A percentile compares a stretch with the other conserved stretches of the same genome.
phyloP scores from a whole-genome alignment of 2,797 vertebrate genomes.

The Salmo trutta region DNA sequence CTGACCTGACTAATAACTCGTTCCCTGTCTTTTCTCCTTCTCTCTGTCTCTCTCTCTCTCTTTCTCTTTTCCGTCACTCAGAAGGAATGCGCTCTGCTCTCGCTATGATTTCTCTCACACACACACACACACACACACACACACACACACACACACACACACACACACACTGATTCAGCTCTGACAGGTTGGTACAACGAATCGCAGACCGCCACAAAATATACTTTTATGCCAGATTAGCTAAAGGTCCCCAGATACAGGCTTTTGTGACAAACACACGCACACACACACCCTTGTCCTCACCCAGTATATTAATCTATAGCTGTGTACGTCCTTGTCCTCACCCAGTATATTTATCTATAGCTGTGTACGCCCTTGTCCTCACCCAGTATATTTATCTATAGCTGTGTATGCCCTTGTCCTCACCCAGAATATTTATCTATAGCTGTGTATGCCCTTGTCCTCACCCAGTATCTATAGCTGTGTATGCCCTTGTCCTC shows the following conservation, averaged over 20 bases:
- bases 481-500: too few species aligned
- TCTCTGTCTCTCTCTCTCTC: not conserved
- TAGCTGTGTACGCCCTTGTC: too few species aligned
- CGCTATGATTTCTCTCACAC: slow-evolving; percentile 58
- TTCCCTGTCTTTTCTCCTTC: slow-evolving; percentile 25
- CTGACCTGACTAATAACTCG: slow-evolving; percentile 44
- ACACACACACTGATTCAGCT: slow-evolving; percentile 47
- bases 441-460: too few species aligned
- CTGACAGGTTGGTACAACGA: slow-evolving; percentile 74
- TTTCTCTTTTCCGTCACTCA: slow-evolving; percentile 59
- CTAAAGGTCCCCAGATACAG: slow-evolving; percentile 57
- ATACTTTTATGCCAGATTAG: slow-evolving; percentile 78
- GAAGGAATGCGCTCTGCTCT: slow-evolving; percentile 8
- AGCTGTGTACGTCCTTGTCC: too few species aligned
- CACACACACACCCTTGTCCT: too few species aligned
- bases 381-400: too few species aligned
- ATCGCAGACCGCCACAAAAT: slow-evolving; percentile 70
- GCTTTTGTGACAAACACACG: slow-evolving; percentile 47
- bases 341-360: too few species aligned
- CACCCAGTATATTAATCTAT: too few species aligned
- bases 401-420: too few species aligned
- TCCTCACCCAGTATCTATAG: too few species aligned
- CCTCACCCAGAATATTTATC: too few species aligned
- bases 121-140: not conserved
- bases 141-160: not conserved